Base-by-base conservation (phyloP, 2,888 invertebrate species). In the Andrena minutula region DNA sequence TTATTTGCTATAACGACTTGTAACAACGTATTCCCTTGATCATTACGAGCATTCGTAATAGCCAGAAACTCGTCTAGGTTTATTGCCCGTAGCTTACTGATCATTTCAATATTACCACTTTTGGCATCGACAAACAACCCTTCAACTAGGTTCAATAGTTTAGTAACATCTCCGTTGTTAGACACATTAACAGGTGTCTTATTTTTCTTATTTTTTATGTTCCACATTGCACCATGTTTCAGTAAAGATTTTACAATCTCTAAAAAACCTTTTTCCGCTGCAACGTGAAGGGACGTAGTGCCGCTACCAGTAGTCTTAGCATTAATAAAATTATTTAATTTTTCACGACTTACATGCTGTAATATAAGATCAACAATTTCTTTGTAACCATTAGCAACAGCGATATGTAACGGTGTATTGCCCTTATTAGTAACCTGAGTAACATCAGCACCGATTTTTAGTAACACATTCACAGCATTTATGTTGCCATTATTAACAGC, bases 211-310 rank as follows among this genome's bases (percentile, higher is more conserved):
- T 51, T 51, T 51, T 51, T 51, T n/a, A 51, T 20, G 20, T 51
- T 51, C 16, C 20, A 51, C 5, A n/a, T 5, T 51, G 51, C 51
- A n/a, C 51, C 51, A n/a, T 51, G 51, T 51, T 51, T 51, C 20
- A 51, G 7, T 51, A 51, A 51, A 51, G n/a, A 51, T 51, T 20
- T 51, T 5, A 51, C 51, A 51, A 51, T 51, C 51, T 51, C 51
- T 51, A 51, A 51, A n/a, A 7, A 51, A 51, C 51, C 51, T 2
- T 51, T 51, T 20, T 51, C 51, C n/a, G 51, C n/a, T 51, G 51
- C 51, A 51, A 51, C 6, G 20, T 51, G 51, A 20, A 51, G 51
- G 20, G n/a, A 51, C n/a, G 51, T 51, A n/a, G n/a, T 51, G 20
- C 51, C n/a, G 20, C n/a, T 51, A 51, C 6, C 51, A 51, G 20